Base-by-base conservation (phyloP, 2,888 invertebrate species). In the Argynnis bischoffii region DNA sequence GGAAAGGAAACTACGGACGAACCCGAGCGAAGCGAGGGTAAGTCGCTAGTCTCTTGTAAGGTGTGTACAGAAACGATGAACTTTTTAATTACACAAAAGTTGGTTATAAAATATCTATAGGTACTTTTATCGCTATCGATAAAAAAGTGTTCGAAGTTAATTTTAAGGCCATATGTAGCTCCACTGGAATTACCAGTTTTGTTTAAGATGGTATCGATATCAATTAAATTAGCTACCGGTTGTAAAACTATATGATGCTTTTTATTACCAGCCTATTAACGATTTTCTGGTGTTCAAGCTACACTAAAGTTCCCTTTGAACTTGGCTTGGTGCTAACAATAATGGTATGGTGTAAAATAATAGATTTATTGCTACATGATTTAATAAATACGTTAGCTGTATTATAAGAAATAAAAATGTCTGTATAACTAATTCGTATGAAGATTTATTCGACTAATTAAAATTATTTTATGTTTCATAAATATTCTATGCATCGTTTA, bases 221-320 rank as follows among this genome's bases (percentile, higher is more conserved):
- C 72, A 67, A 69, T 73, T 71, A 65, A 70, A 73, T 70, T 72
- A 73, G 72, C 73, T 73, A 73, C 72, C 69, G 72, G 67, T 72
- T 70, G 67, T 72, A 69, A 66, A 70, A 55, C 56, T 69, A 67
- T 72, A 64, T 69, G 63, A 60, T 65, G 55, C 41, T 63, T 69
- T 72, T 73, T 70, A 72, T 66, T 21, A 54, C 41, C 35, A n/a
- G 55, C 4, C 66, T 48, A 66, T 66, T 66, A 66, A 66, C 47
- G 50, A 66, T 66, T 66, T 66, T 66, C 66, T 61, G 66, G 55
- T 55, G 53, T 55, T 21, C 60, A 60, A 66, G 61, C 46, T 54
- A 18, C 59, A 18, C 26, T 55, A 55, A 50, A 55, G 55, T 55
- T 66, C 59, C 55, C 54, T 61, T 55, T 61, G 53, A 53, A 53